Evolutionary conservation across 1,140 invertebrate genomes (phyloP).

Genomic region (Penaeus vannamei): DNA sequence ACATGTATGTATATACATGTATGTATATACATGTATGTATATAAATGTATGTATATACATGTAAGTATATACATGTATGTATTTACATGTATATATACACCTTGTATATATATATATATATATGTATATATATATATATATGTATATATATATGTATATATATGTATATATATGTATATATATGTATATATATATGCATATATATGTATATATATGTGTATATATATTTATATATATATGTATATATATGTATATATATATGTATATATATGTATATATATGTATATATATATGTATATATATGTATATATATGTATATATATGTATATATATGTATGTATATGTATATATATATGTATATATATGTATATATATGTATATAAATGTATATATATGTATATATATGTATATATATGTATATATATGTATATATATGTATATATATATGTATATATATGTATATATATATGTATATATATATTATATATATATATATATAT

Average conservation of each 20-base stretch:
- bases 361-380: no score
- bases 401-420: no score
- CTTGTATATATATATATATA: constrained; percentile 44
- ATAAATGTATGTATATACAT: constrained; percentile 41
- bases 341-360: no score
- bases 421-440: no score
- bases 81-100: constrained; percentile 46
- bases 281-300: constrained; percentile 30
- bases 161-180: constrained; percentile 17
- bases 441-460: no score
- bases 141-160: constrained; percentile 21
- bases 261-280: constrained; percentile 52
- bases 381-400: no score
- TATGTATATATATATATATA: constrained; percentile 40
- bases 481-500: no score
- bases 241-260: constrained; percentile 52
- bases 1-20: not conserved
- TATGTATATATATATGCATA: constrained; percentile 38
- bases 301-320: no score
- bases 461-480: no score
- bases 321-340: no score
- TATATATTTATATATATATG: constrained; percentile 42
- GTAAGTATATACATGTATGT: constrained; percentile 35
- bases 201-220: constrained; percentile 42
- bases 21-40: constrained; percentile 36